phyloP scores from a whole-genome alignment of 2,888 invertebrate species.

The Diplolepis rosae region DNA sequence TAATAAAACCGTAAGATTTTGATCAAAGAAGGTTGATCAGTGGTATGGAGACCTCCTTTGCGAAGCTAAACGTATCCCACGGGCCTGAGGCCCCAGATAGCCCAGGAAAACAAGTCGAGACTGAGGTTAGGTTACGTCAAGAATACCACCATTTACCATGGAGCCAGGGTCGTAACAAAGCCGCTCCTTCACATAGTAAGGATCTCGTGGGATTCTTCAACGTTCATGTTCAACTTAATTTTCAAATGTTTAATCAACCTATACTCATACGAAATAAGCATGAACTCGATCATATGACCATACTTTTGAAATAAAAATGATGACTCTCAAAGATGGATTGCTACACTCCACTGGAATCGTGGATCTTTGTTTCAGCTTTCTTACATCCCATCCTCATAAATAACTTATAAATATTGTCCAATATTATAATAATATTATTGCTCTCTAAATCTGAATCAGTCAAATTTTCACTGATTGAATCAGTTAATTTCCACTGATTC shows the following conservation, averaged over 20 bases:
- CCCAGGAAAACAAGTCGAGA: slow-evolving; percentile 13
- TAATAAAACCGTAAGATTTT: too few relatives aligned
- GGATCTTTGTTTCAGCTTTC: too few relatives aligned
- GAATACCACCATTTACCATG: slow-evolving; percentile 13
- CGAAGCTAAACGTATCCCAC: slow-evolving; percentile 20
- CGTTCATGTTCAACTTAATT: neutral
- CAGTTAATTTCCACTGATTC: too few relatives aligned
- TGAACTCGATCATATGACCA: too few relatives aligned
- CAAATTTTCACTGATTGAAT: too few relatives aligned
- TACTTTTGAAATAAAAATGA: too few relatives aligned
- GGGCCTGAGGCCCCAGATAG: slow-evolving; percentile 21
- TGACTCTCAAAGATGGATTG: neutral
- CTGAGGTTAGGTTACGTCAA: slow-evolving; percentile 1
- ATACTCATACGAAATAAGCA: neutral
- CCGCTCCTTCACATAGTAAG: neutral
- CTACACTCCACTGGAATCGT: too few relatives aligned
- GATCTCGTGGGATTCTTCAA: neutral
- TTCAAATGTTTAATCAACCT: neutral
- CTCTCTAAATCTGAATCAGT: too few relatives aligned
- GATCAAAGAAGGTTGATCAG: slow-evolving; percentile 20
- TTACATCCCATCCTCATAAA: too few relatives aligned
- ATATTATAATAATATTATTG: too few relatives aligned
- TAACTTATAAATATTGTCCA: too few relatives aligned
- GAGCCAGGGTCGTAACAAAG: slow-evolving; percentile 18
- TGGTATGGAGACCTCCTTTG: slow-evolving; percentile 11